These are phyloP conservation scores for Nyctibius grandis DNA, from an alignment of 2,797 vertebrate genomes.

Conservation along the genomic window DNA sequence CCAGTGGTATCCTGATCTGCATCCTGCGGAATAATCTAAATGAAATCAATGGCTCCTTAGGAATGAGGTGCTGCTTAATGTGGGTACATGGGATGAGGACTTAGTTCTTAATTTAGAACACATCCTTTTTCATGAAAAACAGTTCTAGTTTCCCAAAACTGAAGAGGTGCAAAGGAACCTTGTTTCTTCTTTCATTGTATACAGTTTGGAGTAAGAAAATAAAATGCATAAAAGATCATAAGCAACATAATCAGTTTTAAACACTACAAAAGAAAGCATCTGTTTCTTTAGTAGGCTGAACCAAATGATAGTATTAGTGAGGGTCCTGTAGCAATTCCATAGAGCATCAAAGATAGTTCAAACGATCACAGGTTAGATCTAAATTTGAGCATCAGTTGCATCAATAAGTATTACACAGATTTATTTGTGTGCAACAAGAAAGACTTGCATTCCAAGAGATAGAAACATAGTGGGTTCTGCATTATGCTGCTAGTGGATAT, in stretches of 20 bases:
- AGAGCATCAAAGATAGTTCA: background rate
- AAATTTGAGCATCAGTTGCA: background rate
- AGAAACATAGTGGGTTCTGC: background rate
- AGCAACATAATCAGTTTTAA: background rate
- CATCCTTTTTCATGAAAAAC: background rate
- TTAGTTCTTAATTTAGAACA: background rate
- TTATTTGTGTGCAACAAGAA: background rate
- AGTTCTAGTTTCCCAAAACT: background rate
- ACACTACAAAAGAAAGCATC: background rate
- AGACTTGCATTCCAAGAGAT: background rate
- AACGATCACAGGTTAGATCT: rapidly evolving
- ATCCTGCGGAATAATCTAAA: background rate
- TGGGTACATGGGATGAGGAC: background rate
- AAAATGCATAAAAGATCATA: background rate
- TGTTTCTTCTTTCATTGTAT: background rate
- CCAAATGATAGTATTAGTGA: background rate
- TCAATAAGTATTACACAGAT: background rate
- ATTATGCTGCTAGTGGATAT: background rate
- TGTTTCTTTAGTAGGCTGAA: background rate
- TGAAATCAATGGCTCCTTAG: conserved; percentile 6
- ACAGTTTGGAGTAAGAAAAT: background rate
- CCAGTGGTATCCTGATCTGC: background rate
- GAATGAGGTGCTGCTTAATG: conserved; percentile 25
- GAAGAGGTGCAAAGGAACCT: background rate
- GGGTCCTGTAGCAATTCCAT: background rate